Conservation (phyloP, 2,113 vertebrate genomes). For the Capreolus pygargus region DNA sequence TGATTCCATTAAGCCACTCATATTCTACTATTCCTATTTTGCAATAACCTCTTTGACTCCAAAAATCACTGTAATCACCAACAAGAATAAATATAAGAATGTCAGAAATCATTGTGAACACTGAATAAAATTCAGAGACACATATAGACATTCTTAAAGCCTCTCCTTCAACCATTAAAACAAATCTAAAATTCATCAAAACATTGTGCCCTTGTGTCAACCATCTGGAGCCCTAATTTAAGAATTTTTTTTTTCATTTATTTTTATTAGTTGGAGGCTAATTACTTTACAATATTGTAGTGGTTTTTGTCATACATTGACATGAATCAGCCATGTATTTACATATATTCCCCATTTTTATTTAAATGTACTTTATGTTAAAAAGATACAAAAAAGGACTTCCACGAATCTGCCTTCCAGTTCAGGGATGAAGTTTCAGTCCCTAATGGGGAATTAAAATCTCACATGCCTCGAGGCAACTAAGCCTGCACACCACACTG, state of each 20-base stretch:
- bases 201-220: background rate
- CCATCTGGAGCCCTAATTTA: background rate
- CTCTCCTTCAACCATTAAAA: background rate
- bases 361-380: background rate
- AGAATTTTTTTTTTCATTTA: background rate
- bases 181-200: background rate
- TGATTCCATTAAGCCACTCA: background rate
- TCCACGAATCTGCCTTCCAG: background rate
- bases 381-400: background rate
- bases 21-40: background rate
- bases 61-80: constrained; percentile 5
- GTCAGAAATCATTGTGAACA: background rate
- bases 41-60: background rate
- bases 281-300: too few relatives aligned
- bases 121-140: background rate
- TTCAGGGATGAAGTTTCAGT: background rate
- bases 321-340: too few relatives aligned
- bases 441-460: background rate
- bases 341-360: background rate
- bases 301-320: too few relatives aligned
- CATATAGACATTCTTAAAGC: background rate
- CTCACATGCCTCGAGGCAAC: background rate
- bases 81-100: background rate
- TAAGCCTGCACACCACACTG: background rate
- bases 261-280: too few relatives aligned